Evolutionary conservation across 2,113 vertebrate species (phyloP), one percentile per base, ranked within the genome.

Genomic region (Peromyscus polionotus): DNA sequence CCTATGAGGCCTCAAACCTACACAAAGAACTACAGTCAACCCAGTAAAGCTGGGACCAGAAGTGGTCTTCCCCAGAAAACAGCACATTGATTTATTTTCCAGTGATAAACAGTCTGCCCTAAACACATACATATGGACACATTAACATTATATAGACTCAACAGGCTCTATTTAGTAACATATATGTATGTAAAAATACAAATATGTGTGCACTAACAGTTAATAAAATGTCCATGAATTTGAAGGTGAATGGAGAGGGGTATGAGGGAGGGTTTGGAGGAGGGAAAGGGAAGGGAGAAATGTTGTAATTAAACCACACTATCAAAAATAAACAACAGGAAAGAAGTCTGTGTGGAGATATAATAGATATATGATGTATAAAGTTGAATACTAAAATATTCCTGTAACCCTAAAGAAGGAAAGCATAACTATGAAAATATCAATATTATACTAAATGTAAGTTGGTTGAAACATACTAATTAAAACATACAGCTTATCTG

Each of bases 361-460:
- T n/a, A 57, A 80, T 57, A 54, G 48, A 20, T 80, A 81, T 57
- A 81, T 80, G 84, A 61, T 61, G 14, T 0, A 42, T 77, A 90
- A 94, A 90, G 93, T 33, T 73, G 24, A 84, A 84, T 72, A 73
- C 45, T 33, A 77, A 84, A 94, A 92, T 76, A 36, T 33, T 68
- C 33, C 54, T 12, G 65, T 77, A 67, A 91, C 63, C 31, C 45
- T 7, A 77, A 90, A 65, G 39, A 57, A 57, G 51, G 22, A 57
- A 36, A 81, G 9, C 10, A 13, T 81, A 81, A 36, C 33, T 81
- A 36, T 54, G 17, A 79, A 79, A 79, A 20, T 54, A 80, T 20
- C 9, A 91, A 61, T 48, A 67, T 31, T 80, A 77, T 31, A 75
- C 86, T 94, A 93, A 93, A 45, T 91, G 28, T 88, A 79, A 95